Evolutionary conservation across 1,140 invertebrate genomes (phyloP), one percentile per base, ranked within the genome.

Genomic region (Rhyzopertha dominica): DNA sequence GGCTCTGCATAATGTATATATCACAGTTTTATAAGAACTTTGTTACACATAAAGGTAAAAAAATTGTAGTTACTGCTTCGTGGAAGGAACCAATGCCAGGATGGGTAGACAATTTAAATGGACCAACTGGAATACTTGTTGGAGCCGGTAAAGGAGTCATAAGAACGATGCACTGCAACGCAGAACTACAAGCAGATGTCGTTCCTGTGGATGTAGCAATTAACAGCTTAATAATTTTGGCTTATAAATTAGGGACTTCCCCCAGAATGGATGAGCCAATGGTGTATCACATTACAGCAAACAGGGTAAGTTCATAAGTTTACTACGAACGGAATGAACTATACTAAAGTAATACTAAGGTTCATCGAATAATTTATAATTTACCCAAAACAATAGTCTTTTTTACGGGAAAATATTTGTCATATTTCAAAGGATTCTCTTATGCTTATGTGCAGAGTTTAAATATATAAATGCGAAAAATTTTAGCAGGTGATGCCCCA

Each of bases 101-200:
- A 13, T 98, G 93, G 93, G 84, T 96, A 10, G 93, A 97, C 62
- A 96, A 94, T 53, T 74, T 91, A 35, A 96, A 95, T 65, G 93
- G 93, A 20, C 89, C 92, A 1, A 93, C 90, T 30, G 91, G 85
- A 3, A 56, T 88, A 2, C 69, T 88, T 51, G 74, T 85, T 20
- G 85, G 79, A 0, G 82, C 80, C 44, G 87, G 87, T 31, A 91
- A 90, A 68, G 91, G 90, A 45, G 73, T 90, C 0, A 73, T 91
- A 9, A 73, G 79, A 2, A 76, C 81, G 1, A 84, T 91, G 78
- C 58, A 62, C 31, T 76, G 81, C 5, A 74, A 80, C 53, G 80
- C 67, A 2, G 67, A 73, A 4, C 77, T 75, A 49, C 58, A 63
- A 3, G 76, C 77, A 0, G 89, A 92, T 49, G 73, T 89, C 0